Evolutionary conservation across 1,140 invertebrate species (phyloP).

Genomic region (Eubasilissa regina): DNA sequence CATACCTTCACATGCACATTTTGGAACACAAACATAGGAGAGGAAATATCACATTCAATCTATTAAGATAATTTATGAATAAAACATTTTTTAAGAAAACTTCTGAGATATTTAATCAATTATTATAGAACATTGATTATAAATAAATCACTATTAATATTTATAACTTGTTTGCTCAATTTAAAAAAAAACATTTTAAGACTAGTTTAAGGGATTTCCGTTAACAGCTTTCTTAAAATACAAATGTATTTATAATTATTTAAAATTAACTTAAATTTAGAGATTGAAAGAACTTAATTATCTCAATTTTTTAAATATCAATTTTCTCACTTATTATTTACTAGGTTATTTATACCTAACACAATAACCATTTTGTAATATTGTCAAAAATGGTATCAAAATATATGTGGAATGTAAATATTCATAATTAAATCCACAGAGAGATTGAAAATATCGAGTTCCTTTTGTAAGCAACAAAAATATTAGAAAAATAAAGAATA

Average conservation of each 20-base stretch:
- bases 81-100: conserved; percentile 15
- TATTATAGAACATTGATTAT: conserved; percentile 20
- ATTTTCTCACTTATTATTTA: conserved; percentile 1
- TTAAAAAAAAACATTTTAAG: conserved; percentile 17
- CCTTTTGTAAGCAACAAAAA: conserved; percentile 8
- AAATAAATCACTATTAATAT: conserved; percentile 26
- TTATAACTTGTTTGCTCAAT: conserved; percentile 8
- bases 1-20: too few relatives aligned
- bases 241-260: conserved; percentile 14
- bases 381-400: conserved; percentile 12
- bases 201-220: conserved; percentile 18
- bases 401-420: conserved; percentile 32
- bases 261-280: not conserved
- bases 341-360: not conserved
- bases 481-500: conserved; percentile 31
- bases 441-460: conserved; percentile 10
- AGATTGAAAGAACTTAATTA: conserved; percentile 20
- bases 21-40: too few relatives aligned
- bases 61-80: too few relatives aligned
- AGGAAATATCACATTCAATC: too few relatives aligned
- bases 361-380: not conserved
- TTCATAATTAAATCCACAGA: conserved; percentile 2
- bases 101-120: conserved; percentile 16
- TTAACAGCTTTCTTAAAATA: conserved; percentile 20
- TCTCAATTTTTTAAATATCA: conserved; percentile 5